phyloP scores from a whole-genome alignment of 2,888 invertebrate genomes.

The Acronicta psi region DNA sequence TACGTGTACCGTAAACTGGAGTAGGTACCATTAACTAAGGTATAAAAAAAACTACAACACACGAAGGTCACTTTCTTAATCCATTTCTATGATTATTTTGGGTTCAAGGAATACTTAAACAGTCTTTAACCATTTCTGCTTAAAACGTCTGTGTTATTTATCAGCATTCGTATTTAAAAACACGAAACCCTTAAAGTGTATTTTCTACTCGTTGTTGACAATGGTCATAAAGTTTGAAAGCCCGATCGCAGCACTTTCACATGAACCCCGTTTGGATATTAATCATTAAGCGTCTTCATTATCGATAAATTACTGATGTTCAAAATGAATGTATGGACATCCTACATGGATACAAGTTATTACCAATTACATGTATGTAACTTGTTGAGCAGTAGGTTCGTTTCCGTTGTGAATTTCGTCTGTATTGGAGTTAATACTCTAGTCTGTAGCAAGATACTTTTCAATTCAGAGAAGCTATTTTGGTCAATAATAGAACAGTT shows the following conservation, averaged over 20 bases:
- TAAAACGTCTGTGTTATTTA: no score
- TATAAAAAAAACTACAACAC: no score
- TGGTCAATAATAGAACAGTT: neutral
- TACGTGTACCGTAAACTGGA: no score
- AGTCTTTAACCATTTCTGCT: neutral
- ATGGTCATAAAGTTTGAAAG: constrained; percentile 10
- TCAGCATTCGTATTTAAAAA: neutral
- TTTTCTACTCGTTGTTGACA: constrained; percentile 1
- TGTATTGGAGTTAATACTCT: neutral
- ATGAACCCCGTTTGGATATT: constrained; percentile 33
- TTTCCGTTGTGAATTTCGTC: neutral
- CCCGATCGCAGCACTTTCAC: constrained; percentile 35
- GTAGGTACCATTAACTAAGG: no score
- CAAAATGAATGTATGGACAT: constrained; percentile 11
- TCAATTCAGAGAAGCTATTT: no score
- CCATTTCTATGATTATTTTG: no score
- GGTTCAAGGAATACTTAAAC: no score
- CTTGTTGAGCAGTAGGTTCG: neutral
- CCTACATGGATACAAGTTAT: constrained; percentile 10
- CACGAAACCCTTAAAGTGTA: neutral
- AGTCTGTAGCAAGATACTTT: neutral
- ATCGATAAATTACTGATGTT: constrained; percentile 42
- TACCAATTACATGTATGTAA: constrained; percentile 14
- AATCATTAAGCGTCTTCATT: constrained; percentile 40
- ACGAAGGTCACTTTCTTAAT: no score